Conservation (phyloP, 2,113 vertebrate genomes). For the Lota lota region DNA sequence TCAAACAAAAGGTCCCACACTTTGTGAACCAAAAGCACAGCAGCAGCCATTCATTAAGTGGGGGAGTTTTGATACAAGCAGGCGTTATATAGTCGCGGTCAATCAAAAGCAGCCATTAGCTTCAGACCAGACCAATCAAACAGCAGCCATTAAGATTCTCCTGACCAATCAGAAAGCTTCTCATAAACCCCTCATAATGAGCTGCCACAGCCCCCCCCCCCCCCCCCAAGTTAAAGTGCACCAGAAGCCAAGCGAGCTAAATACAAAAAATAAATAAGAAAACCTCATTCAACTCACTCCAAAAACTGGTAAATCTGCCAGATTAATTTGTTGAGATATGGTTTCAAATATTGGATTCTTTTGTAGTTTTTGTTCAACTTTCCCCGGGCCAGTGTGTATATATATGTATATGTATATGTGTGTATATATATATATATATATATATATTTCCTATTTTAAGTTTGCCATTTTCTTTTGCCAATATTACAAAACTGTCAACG, state of each 20-base stretch:
- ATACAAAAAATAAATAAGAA: background rate
- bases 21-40: background rate
- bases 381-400: background rate
- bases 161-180: constrained; percentile 37
- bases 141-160: constrained; percentile 41
- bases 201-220: constrained; percentile 30
- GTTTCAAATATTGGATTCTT: constrained; percentile 29
- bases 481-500: no score
- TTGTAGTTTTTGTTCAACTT: no score
- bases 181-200: constrained; percentile 20
- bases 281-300: background rate
- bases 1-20: background rate
- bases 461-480: background rate
- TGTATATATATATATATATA: background rate
- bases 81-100: constrained; percentile 28
- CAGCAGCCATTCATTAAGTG: background rate
- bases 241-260: constrained; percentile 53
- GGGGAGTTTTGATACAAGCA: constrained; percentile 21
- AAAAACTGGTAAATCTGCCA: background rate
- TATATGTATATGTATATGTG: background rate
- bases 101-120: constrained; percentile 34
- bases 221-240: background rate
- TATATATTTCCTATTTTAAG: no score
- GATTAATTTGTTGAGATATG: constrained; percentile 6
- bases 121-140: constrained; percentile 20